Conservation (phyloP, 1,140 invertebrate genomes). For the Leptinotarsa lineolata region DNA sequence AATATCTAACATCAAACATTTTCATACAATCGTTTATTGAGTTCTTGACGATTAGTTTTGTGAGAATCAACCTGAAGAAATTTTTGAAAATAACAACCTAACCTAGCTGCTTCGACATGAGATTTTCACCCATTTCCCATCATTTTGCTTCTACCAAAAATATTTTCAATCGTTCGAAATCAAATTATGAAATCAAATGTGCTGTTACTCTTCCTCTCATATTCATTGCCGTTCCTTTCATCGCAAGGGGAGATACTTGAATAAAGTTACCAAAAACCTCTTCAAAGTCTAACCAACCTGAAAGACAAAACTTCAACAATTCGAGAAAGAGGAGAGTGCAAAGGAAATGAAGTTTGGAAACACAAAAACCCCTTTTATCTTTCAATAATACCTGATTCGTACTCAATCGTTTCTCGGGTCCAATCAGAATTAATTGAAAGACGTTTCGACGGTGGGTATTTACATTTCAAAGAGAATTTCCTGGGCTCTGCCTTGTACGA, state of each 20-base stretch:
- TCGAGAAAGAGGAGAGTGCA: constrained; percentile 14
- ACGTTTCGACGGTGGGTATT: constrained; percentile 21
- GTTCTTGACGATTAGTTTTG: too few species aligned
- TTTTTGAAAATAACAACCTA: too few species aligned
- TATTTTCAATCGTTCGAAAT: background rate
- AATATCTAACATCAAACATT: too few species aligned
- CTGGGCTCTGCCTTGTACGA: background rate
- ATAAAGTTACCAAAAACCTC: constrained; percentile 20
- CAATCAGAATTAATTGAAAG: constrained; percentile 28
- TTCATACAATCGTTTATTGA: too few species aligned
- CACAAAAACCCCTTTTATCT: constrained; percentile 19
- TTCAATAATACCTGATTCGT: constrained; percentile 24
- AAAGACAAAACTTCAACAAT: constrained; percentile 24
- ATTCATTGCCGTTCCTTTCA: background rate
- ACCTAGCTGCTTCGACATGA: too few species aligned
- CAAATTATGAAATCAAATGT: background rate
- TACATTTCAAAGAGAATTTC: constrained; percentile 28
- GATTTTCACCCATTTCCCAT: background rate
- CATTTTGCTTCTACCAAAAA: background rate
- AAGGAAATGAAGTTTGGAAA: constrained; percentile 26
- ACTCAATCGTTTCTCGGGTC: constrained; percentile 21
- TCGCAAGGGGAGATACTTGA: background rate
- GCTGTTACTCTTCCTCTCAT: background rate
- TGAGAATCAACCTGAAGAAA: too few species aligned
- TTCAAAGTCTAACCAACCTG: constrained; percentile 13